Evolutionary conservation across 2,113 vertebrate species (phyloP).

Genomic region (Phylloscopus trochilus): DNA sequence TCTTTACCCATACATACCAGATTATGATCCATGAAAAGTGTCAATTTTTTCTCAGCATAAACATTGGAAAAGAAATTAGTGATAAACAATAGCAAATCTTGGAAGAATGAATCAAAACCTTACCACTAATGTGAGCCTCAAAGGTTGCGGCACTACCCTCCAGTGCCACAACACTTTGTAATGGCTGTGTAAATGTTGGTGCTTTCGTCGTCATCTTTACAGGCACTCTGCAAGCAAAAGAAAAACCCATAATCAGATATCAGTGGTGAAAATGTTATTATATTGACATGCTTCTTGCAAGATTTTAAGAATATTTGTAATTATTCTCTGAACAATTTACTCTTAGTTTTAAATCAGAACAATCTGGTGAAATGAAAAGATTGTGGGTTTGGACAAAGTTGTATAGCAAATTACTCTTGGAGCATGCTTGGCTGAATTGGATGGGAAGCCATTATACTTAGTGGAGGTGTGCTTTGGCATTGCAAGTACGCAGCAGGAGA

Average conservation of each 20-base stretch:
- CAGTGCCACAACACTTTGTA: constrained; percentile 98
- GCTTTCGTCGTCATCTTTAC: constrained; percentile 91
- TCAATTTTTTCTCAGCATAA: neutral
- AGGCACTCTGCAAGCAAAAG: constrained; percentile 85
- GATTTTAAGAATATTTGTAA: neutral
- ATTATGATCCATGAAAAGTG: neutral
- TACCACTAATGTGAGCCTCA: constrained; percentile 98
- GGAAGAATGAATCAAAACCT: constrained; percentile 54
- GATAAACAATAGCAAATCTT: neutral
- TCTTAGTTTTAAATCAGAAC: neutral
- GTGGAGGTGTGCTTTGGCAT: neutral
- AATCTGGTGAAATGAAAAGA: neutral
- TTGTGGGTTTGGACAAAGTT: neutral
- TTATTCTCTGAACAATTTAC: neutral
- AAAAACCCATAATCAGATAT: neutral
- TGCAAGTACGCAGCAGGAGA: neutral
- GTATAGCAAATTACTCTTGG: neutral
- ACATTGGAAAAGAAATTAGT: neutral
- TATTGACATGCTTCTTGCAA: neutral
- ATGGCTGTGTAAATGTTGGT: constrained; percentile 92
- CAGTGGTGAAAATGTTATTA: neutral
- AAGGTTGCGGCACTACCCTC: constrained; percentile 99
- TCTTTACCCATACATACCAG: neutral
- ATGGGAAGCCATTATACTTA: neutral
- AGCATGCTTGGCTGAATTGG: neutral